Evolutionary conservation across 2,797 vertebrate genomes (phyloP), one percentile per base, ranked within the genome.

Genomic region (Rallus crepitans): DNA sequence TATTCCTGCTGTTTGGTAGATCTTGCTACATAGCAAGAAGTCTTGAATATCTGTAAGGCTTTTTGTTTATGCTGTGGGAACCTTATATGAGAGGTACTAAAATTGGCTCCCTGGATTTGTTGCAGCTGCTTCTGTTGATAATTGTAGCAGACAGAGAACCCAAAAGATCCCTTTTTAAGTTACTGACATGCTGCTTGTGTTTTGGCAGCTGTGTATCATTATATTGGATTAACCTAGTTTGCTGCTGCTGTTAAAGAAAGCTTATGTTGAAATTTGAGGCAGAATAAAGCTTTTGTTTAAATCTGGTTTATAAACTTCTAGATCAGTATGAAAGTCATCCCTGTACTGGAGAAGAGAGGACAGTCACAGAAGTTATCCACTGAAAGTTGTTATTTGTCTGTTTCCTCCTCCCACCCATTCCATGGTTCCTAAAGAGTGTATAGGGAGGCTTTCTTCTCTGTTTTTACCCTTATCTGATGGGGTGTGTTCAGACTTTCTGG

Each of bases 171-270:
- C 13, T 15, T 85, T 88, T 81, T 69, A 78, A 83, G 70, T 63
- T 80, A 28, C 42, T 7, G n/a, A 59, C 0, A 0, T 66, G 47
- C 63, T 80, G n/a, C 72, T 94, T 83, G 72, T 88, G 63, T 52
- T 88, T 94, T 91, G 82, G 69, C 85, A 88, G 39, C 55, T 75
- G 57, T 78, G 1, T 75, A 6, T 33, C 35, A 37, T 77, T 69
- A 39, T 90, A 63, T 5, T 71, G 78, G 91, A 57, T 94, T 95
- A 93, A 90, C 80, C 77, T 63, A 61, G 55, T 87, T 92, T 93
- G 40, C 50, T 87, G 52, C 31, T 87, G 65, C 39, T 45, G 16
- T 30, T 81, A 48, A 81, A 42, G 80, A 71, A 87, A 83, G 69
- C 47, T 84, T 88, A 18, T 63, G 59, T 68, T 82, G 59, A 91